phyloP scores from a whole-genome alignment of 2,113 vertebrate species.

The Ibidorhyncha struthersii region DNA sequence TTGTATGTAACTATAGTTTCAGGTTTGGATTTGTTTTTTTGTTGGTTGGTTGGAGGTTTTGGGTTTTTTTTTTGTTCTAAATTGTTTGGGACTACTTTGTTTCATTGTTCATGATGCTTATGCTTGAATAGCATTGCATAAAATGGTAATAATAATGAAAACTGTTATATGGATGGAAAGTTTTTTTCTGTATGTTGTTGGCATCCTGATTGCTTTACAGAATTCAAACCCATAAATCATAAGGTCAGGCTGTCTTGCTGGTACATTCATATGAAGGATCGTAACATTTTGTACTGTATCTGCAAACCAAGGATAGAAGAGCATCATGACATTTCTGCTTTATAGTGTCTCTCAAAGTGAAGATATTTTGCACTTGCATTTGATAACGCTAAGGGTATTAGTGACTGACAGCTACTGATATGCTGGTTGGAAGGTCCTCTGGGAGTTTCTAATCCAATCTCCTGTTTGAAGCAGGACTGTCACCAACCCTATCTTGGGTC shows the following conservation, averaged over 20 bases:
- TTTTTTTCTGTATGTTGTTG: not conserved
- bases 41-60: not conserved
- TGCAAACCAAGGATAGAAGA: not conserved
- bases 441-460: not conserved
- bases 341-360: not conserved
- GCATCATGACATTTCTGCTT: not conserved
- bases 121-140: not conserved
- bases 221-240: not conserved
- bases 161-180: not conserved
- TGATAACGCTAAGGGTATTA: not conserved
- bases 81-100: not conserved
- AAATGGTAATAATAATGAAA: not conserved
- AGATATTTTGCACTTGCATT: not conserved
- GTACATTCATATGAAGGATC: not conserved
- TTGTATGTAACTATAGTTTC: not conserved
- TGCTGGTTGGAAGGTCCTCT: not conserved
- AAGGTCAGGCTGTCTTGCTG: not conserved
- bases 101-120: slow-evolving; percentile 26
- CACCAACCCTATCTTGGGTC: not conserved
- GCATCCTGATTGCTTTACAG: not conserved
- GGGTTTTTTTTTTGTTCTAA: not conserved
- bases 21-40: not conserved
- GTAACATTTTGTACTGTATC: not conserved
- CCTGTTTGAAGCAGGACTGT: not conserved
- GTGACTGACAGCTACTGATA: not conserved